Percentiles rank a stretch among this genome's conserved stretches.
phyloP scores from a whole-genome alignment of 1,140 invertebrate species.

The Augochlora pura region DNA sequence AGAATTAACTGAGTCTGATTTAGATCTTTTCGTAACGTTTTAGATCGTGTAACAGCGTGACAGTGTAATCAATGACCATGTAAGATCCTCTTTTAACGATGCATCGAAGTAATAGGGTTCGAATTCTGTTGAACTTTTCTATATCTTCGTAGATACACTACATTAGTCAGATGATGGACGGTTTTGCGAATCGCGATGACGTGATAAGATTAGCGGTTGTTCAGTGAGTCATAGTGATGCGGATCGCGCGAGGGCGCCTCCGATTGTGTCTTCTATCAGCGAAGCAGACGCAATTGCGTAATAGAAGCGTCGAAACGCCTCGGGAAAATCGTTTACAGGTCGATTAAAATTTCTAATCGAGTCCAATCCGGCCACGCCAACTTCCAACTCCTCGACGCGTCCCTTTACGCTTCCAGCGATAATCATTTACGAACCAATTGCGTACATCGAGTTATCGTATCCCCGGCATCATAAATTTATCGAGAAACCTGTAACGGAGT shows the following conservation, averaged over 20 bases:
- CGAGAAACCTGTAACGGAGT: too few relatives aligned
- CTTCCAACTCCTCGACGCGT: constrained; percentile 6
- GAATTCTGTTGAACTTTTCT: neutral
- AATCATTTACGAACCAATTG: too few relatives aligned
- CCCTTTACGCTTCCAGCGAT: neutral
- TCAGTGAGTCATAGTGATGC: neutral
- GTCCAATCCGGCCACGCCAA: constrained; percentile 41
- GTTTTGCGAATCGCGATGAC: neutral
- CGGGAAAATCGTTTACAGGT: neutral
- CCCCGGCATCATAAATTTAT: too few relatives aligned
- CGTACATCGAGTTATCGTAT: neutral
- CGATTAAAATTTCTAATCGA: constrained; percentile 60
- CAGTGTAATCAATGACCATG: too few relatives aligned
- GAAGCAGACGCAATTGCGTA: constrained; percentile 13
- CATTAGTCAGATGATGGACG: neutral
- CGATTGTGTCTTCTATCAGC: neutral
- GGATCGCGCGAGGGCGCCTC: neutral
- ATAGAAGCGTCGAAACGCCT: neutral
- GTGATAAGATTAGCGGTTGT: constrained; percentile 5
- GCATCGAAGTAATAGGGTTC: too few relatives aligned
- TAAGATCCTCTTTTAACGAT: too few relatives aligned
- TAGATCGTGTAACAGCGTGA: too few relatives aligned
- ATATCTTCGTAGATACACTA: too few relatives aligned
- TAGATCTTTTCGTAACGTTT: neutral
- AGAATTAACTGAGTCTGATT: neutral